Evolutionary conservation across 1,140 invertebrate species (phyloP), one percentile per base, ranked within the genome.

Genomic region (Carcinoscorpius rotundicauda): DNA sequence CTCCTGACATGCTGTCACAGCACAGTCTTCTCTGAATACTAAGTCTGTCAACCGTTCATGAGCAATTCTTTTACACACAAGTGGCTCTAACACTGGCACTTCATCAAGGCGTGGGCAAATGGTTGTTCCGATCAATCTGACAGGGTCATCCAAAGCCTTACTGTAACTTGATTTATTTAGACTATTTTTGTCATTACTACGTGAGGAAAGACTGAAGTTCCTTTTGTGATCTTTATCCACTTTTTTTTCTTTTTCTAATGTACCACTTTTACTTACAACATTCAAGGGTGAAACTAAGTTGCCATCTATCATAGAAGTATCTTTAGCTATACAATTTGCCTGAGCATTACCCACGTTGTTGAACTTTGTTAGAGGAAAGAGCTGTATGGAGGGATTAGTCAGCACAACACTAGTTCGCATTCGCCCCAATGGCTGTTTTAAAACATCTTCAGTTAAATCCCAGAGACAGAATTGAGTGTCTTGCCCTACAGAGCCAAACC

Each of bases 391-490:
- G 53, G 70, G 70, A 67, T 68, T 71, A 64, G 65, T 66, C n/a
- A 70, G 64, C 53, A 69, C 64, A 61, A 69, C 65, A 70, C 68
- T 73, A 64, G 68, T 71, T 66, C 72, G 62, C 48, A 71, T 73
- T 67, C 72, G 70, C 51, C 70, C 70, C 61, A 72, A 68, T 51
- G 80, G 77, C 68, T 82, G 80, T 71, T 71, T 82, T 52, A 98
- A 78, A 58, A 96, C 84, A 77, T 99, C 72, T 73, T 98, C 94
- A 29, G 93, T 97, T 49, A 99, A 85, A 76, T 99, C 97, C 97
- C 97, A 99, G 60, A 99, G 80, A 79, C 96, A 98, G 58, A 99
- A 78, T 76, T 97, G 91, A 49, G 96, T 98, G 78, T 99, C 97
- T 77, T 99, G 95, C n/a, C 95, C 95, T 3, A 99, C 93, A 67